Conservation (phyloP, 2,888 invertebrate species). For the Drosophila paramelanica region DNA sequence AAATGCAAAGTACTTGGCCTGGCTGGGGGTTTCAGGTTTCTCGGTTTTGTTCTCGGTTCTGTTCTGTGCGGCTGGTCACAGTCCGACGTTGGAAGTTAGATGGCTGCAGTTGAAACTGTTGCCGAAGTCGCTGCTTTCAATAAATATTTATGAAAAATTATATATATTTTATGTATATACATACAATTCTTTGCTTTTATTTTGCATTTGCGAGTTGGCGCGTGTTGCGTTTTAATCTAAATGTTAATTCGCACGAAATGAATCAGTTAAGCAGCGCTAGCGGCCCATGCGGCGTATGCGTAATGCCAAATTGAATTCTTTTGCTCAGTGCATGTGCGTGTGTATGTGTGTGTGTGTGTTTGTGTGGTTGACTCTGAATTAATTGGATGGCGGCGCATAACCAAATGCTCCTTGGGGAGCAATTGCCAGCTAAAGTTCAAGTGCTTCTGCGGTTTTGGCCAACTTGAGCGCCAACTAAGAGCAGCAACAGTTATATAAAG, state of each 20-base stretch:
- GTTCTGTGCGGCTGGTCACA: constrained; percentile 18
- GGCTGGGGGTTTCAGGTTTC: constrained; percentile 4
- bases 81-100: constrained; percentile 56
- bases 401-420: constrained; percentile 73
- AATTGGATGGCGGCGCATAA: constrained; percentile 56
- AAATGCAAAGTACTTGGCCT: constrained; percentile 70
- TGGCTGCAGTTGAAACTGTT: constrained; percentile 67
- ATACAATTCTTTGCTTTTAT: constrained; percentile 6
- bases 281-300: constrained; percentile 53
- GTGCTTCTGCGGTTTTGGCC: constrained; percentile 14
- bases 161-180: constrained; percentile 8
- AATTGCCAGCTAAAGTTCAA: constrained; percentile 62
- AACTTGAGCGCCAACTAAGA: constrained; percentile 19
- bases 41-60: background rate
- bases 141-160: constrained; percentile 79
- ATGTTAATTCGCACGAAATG: constrained; percentile 72
- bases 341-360: background rate
- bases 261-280: constrained; percentile 65
- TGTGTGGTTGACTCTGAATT: constrained; percentile 35
- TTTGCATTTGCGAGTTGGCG: constrained; percentile 38
- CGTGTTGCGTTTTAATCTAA: constrained; percentile 70
- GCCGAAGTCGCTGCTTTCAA: constrained; percentile 46
- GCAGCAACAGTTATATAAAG: constrained; percentile 10
- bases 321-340: constrained; percentile 4
- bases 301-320: constrained; percentile 53